Evolutionary conservation across 2,888 invertebrate genomes (phyloP).

Genomic region (Lamellibrachia columna): DNA sequence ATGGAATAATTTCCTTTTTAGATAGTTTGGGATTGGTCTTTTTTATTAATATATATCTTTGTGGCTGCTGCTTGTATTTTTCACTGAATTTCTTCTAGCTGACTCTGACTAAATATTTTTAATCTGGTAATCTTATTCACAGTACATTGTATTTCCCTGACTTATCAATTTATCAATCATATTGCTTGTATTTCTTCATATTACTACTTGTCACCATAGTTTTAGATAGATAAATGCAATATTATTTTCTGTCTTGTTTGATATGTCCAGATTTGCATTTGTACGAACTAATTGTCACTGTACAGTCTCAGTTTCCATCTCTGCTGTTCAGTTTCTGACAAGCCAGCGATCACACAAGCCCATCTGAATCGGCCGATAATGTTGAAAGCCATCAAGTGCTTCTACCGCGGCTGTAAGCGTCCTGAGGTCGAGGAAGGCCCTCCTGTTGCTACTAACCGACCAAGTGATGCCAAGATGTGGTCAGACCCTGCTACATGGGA

Average conservation of each 20-base stretch:
- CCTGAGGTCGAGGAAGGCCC: background rate
- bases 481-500: conserved; percentile 25
- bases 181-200: too few species aligned
- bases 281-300: background rate
- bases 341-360: background rate
- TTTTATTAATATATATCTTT: background rate
- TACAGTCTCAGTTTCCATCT: background rate
- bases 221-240: too few species aligned
- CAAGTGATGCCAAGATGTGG: conserved; percentile 19
- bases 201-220: too few species aligned
- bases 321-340: background rate
- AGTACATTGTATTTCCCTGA: too few species aligned
- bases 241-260: too few species aligned
- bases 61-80: background rate
- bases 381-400: conserved; percentile 14
- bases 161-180: too few species aligned
- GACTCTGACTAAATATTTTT: too few species aligned
- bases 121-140: too few species aligned
- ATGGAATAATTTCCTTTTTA: background rate
- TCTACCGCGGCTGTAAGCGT: conserved; percentile 8
- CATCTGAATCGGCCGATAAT: background rate
- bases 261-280: too few species aligned
- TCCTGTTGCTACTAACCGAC: background rate
- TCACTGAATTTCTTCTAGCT: background rate
- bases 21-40: background rate